Percentiles rank a stretch among this genome's conserved stretches.
Conservation (phyloP, 2,797 vertebrate genomes). For the Spea hammondii region DNA sequence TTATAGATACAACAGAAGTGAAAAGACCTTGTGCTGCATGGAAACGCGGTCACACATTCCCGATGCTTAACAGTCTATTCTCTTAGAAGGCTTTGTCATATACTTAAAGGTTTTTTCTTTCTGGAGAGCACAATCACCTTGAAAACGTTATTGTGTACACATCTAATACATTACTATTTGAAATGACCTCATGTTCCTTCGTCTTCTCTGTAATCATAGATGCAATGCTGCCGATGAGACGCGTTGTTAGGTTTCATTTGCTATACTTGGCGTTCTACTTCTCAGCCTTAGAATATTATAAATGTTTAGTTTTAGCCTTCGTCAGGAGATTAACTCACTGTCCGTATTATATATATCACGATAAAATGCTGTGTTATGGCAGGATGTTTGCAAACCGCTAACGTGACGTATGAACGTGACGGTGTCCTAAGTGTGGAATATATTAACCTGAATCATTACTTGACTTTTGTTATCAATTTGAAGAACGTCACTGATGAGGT, state of each 20-base stretch:
- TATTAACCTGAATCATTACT: too few relatives aligned
- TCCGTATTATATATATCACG: conserved; percentile 8
- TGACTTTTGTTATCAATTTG: too few relatives aligned
- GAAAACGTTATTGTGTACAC: background rate
- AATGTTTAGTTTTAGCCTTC: conserved; percentile 18
- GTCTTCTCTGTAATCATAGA: background rate
- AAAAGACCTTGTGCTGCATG: background rate
- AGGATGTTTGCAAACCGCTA: background rate
- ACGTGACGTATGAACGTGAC: conserved; percentile 18
- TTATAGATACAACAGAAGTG: too few relatives aligned
- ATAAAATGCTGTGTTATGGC: conserved; percentile 12
- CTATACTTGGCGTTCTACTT: conserved; percentile 4
- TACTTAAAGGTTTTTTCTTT: background rate
- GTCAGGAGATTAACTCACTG: conserved; percentile 7
- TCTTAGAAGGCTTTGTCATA: background rate
- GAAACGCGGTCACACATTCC: too few relatives aligned
- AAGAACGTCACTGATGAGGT: too few relatives aligned
- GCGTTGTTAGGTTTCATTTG: background rate
- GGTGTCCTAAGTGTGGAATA: conserved; percentile 13
- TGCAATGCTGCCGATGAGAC: background rate
- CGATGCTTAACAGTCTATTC: background rate
- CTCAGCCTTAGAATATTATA: background rate
- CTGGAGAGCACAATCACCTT: too few relatives aligned
- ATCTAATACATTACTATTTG: background rate
- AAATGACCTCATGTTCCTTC: background rate